phyloP scores from a whole-genome alignment of 1,140 invertebrate species.

The Leptinotarsa defecta region DNA sequence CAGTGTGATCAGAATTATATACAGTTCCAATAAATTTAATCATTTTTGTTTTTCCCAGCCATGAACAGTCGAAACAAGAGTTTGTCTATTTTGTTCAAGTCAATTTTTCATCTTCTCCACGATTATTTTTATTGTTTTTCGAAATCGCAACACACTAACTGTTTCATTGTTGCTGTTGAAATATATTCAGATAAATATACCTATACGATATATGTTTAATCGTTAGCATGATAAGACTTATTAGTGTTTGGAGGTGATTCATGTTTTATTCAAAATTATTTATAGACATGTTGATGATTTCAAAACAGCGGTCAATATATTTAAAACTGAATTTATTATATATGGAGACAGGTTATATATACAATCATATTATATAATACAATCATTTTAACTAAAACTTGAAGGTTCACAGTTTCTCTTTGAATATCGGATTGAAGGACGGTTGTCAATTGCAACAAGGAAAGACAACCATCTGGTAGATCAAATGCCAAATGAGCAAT shows the following conservation, averaged over 20 bases:
- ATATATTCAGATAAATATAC: slow-evolving; percentile 16
- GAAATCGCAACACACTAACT: slow-evolving; percentile 4
- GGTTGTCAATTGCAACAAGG: no score
- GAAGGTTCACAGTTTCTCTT: slow-evolving; percentile 19
- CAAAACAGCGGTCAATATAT: slow-evolving; percentile 26
- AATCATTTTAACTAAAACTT: slow-evolving; percentile 30
- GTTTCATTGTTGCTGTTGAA: slow-evolving; percentile 26
- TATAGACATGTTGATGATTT: background rate
- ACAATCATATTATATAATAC: slow-evolving; percentile 31
- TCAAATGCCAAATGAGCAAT: no score
- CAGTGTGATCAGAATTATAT: no score
- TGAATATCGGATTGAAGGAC: no score
- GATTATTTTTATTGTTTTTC: background rate
- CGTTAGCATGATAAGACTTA: slow-evolving; percentile 16
- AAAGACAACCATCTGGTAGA: no score
- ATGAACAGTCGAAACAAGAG: background rate
- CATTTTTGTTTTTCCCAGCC: background rate
- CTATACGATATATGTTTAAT: slow-evolving; percentile 10
- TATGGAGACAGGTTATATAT: slow-evolving; percentile 28
- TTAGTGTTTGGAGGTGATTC: background rate
- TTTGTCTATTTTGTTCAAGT: background rate
- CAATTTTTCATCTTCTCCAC: background rate
- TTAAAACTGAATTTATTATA: slow-evolving; percentile 23
- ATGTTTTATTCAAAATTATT: slow-evolving; percentile 12
- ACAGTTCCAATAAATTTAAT: no score